Evolutionary conservation across 2,888 invertebrate genomes (phyloP), one percentile per base, ranked within the genome.

Genomic region (Patella pellucida): DNA sequence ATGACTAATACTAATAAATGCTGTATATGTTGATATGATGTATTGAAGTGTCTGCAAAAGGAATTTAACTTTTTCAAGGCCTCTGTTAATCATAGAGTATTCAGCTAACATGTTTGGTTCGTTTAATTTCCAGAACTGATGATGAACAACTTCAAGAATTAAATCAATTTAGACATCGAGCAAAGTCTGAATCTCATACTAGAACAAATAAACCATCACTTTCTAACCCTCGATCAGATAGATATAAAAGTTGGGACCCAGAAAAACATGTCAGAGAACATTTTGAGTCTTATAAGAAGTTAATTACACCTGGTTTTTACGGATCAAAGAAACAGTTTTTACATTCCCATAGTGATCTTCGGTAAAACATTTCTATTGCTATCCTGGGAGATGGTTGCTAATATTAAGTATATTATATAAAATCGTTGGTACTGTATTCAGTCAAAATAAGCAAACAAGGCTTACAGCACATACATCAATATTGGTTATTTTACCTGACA

Each of bases 241-340:
- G 76, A 74, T 78, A 78, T 62, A 79, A 78, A 70, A 78, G 81
- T 68, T 81, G 79, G 74, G 74, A 76, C 70, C 68, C 74, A 12
- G 77, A 78, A 52, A 76, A 75, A 71, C 79, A 76, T 31, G 77
- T 77, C n/a, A 76, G 76, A 27, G 81, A 82, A 70, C 81, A 83
- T 71, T 88, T 87, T 81, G 82, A 85, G 23, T 76, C 85, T 2
- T 88, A 88, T 79, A 86, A 85, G 81, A 86, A 85, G 76, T 79
- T 89, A 70, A 87, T 89, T 56, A 87, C 86, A 1, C 86, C 88
- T 41, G 86, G 86, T 41, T 84, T 86, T 78, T 88, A 86, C 77
- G 84, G 85, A 52, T 69, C 82, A 23, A 73, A 74, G 62, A 81
- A 80, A 72, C 19, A 72, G n/a, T 67, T 81, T 56, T 83, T 82